Evolutionary conservation across 1,140 invertebrate species (phyloP), one percentile per base, ranked within the genome.

Genomic region (Ceratosolen fusciceps): DNA sequence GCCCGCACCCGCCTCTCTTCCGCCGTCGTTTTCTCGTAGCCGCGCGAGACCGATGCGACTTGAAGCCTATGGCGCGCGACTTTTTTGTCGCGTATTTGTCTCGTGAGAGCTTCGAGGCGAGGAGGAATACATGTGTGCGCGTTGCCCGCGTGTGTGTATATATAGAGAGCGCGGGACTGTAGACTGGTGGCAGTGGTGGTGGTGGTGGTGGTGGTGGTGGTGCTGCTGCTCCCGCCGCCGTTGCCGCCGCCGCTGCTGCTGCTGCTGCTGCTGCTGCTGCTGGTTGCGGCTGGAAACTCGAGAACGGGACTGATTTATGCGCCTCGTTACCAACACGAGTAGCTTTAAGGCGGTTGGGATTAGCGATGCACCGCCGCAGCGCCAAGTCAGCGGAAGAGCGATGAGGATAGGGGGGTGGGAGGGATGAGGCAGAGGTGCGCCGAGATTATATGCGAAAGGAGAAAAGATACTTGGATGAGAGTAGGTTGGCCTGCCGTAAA

Each of bases 301-400:
- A 79, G 73, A 81, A 74, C 73, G 81, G 62, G 71, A 62, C 74
- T 82, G 81, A 82, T 82, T 82, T 82, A 80, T 76, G 74, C 72
- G 49, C 54, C 74, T 82, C 81, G 82, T 81, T 82, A 80, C 75
- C 58, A 82, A 77, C 79, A 81, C 76, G 73, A 68, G 80, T 73
- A 80, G 76, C 80, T 77, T 58, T 65, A 73, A 78, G 70, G 81
- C 78, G 68, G 74, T 77, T 80, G 77, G 79, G 75, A 78, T 75
- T 82, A 83, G 81, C 81, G 37, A 83, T 74, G 80, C 83, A 80
- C 4, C 16, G 52, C 67, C n/a, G 26, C 31, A 52, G 43, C 24
- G 39, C n/a, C n/a, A 31, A 37, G 60, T 83, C 74, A 79, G 77
- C 29, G 54, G 21, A 19, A 39, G n/a, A 74, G 52, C 37, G 31